Conservation (phyloP, 2,797 vertebrate species). For the Meda fulgida region DNA sequence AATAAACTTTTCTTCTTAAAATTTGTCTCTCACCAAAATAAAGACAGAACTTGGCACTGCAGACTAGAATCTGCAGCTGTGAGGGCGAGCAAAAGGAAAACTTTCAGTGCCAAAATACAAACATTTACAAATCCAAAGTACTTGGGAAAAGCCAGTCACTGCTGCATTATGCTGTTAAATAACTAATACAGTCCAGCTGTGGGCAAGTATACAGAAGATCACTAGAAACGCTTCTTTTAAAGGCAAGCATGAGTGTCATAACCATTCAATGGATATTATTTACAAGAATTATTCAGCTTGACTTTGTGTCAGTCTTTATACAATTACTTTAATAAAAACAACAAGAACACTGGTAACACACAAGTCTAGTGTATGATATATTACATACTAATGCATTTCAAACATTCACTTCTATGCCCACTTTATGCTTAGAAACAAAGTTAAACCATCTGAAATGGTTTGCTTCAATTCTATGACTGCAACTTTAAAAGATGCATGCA, state of each 20-base stretch:
- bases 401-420: not conserved
- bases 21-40: not conserved
- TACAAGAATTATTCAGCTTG: not conserved
- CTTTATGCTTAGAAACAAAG: not conserved
- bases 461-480: not conserved
- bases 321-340: constrained; percentile 1
- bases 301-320: not conserved
- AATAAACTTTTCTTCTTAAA: not conserved
- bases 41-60: not conserved
- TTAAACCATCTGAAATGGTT: not conserved
- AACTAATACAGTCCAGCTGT: not conserved
- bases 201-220: not conserved
- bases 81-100: constrained; percentile 15
- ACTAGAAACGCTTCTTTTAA: not conserved
- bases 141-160: not conserved
- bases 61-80: not conserved
- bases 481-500: not conserved
- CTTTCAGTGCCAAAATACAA: constrained; percentile 22
- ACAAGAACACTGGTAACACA: not conserved
- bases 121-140: constrained; percentile 2
- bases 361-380: not conserved
- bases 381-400: not conserved
- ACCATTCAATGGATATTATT: not conserved
- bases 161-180: not conserved
- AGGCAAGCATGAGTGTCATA: not conserved